phyloP scores from a whole-genome alignment of 2,797 vertebrate species.

The Argyrosomus regius region DNA sequence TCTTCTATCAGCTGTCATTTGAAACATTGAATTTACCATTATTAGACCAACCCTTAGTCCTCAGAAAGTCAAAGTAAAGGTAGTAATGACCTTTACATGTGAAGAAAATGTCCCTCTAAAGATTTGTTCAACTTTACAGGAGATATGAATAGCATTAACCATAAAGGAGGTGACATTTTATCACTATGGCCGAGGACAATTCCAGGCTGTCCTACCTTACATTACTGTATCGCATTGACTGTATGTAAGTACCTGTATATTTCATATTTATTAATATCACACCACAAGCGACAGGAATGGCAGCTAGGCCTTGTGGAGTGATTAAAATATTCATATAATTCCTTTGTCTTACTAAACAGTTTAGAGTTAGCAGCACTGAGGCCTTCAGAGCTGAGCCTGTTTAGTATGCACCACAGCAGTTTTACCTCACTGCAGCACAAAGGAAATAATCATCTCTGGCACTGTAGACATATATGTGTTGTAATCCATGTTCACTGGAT shows the following conservation, averaged over 20 bases:
- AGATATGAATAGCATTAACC: conserved; percentile 21
- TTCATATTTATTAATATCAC: conserved; percentile 32
- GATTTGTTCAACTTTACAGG: conserved; percentile 31
- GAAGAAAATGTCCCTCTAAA: conserved; percentile 5
- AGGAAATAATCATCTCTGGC: conserved; percentile 44
- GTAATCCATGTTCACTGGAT: conserved; percentile 43
- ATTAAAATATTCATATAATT: conserved; percentile 38
- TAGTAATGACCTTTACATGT: conserved; percentile 31
- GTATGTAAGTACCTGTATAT: conserved; percentile 5
- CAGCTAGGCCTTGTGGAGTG: conserved; percentile 31
- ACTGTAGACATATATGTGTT: conserved; percentile 52
- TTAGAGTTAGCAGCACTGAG: conserved; percentile 23
- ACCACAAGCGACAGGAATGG: not conserved
- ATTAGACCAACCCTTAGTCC: not conserved
- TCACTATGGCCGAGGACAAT: not conserved
- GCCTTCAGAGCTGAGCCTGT: conserved; percentile 27
- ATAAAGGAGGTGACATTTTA: conserved; percentile 43
- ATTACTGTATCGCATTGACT: not conserved
- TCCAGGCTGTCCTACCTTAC: conserved; percentile 3
- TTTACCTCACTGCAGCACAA: conserved; percentile 29
- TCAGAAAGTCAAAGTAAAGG: conserved; percentile 1
- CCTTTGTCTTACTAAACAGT: conserved; percentile 56
- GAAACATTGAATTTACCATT: not conserved
- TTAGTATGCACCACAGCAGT: conserved; percentile 45
- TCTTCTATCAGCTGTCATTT: not conserved